A percentile compares a stretch with the other conserved stretches of the same genome.
Evolutionary conservation across 92 coral and sea anemone species (phyloP).

Genomic region (Palythoa grandiflora): DNA sequence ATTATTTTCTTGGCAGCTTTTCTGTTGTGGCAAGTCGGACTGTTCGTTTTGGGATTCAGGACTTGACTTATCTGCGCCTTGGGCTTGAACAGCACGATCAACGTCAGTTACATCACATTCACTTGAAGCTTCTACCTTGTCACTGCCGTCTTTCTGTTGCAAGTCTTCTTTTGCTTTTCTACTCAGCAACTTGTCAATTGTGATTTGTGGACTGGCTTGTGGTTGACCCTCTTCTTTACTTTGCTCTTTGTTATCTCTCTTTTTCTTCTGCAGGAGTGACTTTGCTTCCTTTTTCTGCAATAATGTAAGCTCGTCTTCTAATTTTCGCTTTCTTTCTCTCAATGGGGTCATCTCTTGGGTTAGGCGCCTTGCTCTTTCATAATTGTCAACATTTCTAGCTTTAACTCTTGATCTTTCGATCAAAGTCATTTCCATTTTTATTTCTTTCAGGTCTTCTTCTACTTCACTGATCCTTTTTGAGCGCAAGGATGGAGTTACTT

Average conservation of each 20-base stretch:
- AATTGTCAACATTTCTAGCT: conserved; percentile 52
- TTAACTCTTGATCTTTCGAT: conserved; percentile 56
- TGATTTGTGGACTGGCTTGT: conserved; percentile 28
- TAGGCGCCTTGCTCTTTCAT: conserved; percentile 58
- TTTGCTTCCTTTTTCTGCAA: conserved; percentile 61
- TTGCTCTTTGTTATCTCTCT: conserved; percentile 42
- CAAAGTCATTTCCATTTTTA: conserved; percentile 53
- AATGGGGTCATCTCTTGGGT: conserved; percentile 64
- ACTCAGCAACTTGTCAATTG: conserved; percentile 16
- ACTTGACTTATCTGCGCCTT: conserved; percentile 17
- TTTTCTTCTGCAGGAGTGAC: conserved; percentile 51
- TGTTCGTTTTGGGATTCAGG: conserved; percentile 41
- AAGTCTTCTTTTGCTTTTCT: conserved; percentile 14
- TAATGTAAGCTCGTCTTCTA: conserved; percentile 55
- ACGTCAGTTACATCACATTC: conserved; percentile 16
- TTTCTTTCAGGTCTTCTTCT: conserved; percentile 68
- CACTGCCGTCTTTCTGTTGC: conserved; percentile 18
- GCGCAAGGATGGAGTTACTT: conserved; percentile 63
- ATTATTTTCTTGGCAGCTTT: conserved; percentile 25
- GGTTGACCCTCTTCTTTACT: conserved; percentile 32
- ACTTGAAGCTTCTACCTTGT: conserved; percentile 16
- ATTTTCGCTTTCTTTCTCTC: conserved; percentile 49
- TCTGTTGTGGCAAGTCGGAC: conserved; percentile 48
- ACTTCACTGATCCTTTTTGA: conserved; percentile 54
- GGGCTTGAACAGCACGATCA: conserved; percentile 18